Evolutionary conservation across 2,888 invertebrate genomes (phyloP).

Genomic region (Brachynemurus nebulosus): DNA sequence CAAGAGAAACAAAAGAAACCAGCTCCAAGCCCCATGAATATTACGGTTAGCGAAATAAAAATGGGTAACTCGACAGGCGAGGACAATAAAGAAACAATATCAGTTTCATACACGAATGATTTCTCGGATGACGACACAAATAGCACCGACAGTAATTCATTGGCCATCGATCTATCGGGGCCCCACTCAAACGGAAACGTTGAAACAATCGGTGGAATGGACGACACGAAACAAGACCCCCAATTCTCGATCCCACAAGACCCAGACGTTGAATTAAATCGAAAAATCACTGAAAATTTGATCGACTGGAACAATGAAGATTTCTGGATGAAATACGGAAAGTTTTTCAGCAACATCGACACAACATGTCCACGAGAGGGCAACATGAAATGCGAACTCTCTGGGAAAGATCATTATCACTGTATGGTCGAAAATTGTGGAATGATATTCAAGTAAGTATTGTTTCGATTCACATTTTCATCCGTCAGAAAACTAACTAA

Average conservation of each 20-base stretch:
- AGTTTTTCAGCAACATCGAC: constrained; percentile 30
- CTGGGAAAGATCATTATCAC: constrained; percentile 74
- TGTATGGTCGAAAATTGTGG: constrained; percentile 68
- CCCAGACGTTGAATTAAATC: constrained; percentile 28
- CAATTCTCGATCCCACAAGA: background rate
- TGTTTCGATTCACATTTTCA: background rate
- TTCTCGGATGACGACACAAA: constrained; percentile 3
- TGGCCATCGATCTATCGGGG: constrained; percentile 5
- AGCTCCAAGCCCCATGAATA: background rate
- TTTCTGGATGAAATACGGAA: constrained; percentile 41
- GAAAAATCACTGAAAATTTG: background rate
- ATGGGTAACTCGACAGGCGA: background rate
- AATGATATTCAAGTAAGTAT: constrained; percentile 50
- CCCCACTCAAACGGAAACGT: constrained; percentile 1
- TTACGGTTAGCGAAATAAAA: background rate
- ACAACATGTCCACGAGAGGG: constrained; percentile 21
- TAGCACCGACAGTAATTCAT: constrained; percentile 1
- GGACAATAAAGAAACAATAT: background rate
- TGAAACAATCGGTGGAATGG: background rate
- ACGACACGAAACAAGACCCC: background rate
- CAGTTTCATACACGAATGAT: background rate
- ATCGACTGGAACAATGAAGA: constrained; percentile 32
- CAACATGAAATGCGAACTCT: constrained; percentile 37
- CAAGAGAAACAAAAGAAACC: background rate
- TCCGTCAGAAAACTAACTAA: too few species aligned